Percentiles rank a stretch among this genome's conserved stretches.
These are phyloP conservation scores for Epinotia ramella DNA, from an alignment of 2,888 invertebrate genomes.

Conservation along the genomic window DNA sequence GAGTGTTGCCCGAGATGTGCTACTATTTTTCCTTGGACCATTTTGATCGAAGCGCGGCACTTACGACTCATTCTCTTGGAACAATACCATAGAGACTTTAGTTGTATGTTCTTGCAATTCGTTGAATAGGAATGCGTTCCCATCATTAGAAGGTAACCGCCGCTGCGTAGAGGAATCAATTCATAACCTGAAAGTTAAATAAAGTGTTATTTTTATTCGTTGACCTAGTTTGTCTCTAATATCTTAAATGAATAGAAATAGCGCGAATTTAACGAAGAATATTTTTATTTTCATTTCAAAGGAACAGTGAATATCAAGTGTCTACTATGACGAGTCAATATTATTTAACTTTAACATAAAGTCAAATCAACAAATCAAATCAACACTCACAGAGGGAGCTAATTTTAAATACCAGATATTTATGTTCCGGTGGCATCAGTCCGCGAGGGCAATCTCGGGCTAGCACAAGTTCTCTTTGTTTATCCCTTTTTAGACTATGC, in stretches of 20 bases:
- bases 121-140: constrained; percentile 61
- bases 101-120: constrained; percentile 55
- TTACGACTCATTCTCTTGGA: constrained; percentile 64
- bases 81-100: constrained; percentile 66
- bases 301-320: too few species aligned
- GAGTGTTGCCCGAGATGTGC: constrained; percentile 51
- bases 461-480: neutral
- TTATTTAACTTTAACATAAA: too few species aligned
- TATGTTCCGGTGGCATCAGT: too few species aligned
- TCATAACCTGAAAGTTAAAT: constrained; percentile 38
- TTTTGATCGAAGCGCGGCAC: constrained; percentile 63
- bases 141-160: constrained; percentile 56
- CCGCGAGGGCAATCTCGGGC: neutral
- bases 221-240: neutral
- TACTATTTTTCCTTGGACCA: constrained; percentile 53
- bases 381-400: neutral
- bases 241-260: neutral
- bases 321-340: too few species aligned
- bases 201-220: neutral
- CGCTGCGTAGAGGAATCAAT: constrained; percentile 49
- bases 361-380: too few species aligned
- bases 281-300: too few species aligned
- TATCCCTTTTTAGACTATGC: too few species aligned
- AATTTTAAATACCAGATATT: neutral
- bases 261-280: neutral